A percentile compares a stretch with the other conserved stretches of the same genome.
Conservation (phyloP, 2,888 invertebrate genomes). For the Eutolmus rufibarbis region DNA sequence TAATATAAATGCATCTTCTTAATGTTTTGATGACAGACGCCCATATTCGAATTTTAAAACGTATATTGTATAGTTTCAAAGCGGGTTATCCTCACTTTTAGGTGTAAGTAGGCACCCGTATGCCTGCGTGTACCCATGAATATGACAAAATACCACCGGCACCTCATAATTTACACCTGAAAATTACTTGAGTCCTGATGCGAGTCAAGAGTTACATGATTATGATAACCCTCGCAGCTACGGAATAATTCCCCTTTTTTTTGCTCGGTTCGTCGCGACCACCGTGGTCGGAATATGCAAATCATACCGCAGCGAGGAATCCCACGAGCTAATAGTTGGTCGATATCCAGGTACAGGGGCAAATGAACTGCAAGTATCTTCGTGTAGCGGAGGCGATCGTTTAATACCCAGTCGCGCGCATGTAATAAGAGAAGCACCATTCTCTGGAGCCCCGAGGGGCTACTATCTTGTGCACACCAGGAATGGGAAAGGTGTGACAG, state of each 20-base stretch:
- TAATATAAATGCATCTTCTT: background rate
- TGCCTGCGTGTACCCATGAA: conserved; percentile 4
- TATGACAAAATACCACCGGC: conserved; percentile 32
- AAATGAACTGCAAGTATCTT: background rate
- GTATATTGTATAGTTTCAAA: background rate
- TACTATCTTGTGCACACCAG: background rate
- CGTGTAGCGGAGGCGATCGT: background rate
- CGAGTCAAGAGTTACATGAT: conserved; percentile 14
- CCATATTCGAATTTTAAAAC: background rate
- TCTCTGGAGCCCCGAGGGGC: background rate
- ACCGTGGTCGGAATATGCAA: conserved; percentile 37
- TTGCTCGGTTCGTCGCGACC: background rate
- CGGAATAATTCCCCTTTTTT: background rate
- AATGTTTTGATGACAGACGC: background rate
- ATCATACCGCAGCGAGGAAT: conserved; percentile 13
- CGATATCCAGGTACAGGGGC: background rate
- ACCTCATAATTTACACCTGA: conserved; percentile 21
- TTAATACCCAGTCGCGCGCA: conserved; percentile 32
- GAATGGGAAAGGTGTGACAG: conserved; percentile 34
- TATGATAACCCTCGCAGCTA: conserved; percentile 18
- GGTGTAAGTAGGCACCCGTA: background rate
- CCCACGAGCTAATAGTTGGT: conserved; percentile 5
- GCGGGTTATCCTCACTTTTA: background rate
- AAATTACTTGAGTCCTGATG: conserved; percentile 18
- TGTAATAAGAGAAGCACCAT: conserved; percentile 25